Conservation (phyloP, 2,888 invertebrate species). For the Coenonympha arcania region DNA sequence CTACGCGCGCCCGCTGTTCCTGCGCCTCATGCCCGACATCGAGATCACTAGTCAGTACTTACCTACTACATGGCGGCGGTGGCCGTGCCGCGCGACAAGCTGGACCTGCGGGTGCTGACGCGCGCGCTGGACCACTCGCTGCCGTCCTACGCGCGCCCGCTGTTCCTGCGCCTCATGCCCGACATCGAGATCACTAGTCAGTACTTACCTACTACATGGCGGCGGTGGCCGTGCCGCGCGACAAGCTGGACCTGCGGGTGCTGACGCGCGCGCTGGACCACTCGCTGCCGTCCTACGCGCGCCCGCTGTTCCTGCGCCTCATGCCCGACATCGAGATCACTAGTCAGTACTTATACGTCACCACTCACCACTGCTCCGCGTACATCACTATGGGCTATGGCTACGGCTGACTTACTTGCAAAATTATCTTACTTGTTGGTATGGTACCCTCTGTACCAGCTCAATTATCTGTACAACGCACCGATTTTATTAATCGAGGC, state of each 20-base stretch:
- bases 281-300: conserved; percentile 87
- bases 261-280: conserved; percentile 49
- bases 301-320: conserved; percentile 90
- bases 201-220: conserved; percentile 89
- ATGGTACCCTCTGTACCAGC: too few relatives aligned
- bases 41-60: conserved; percentile 80
- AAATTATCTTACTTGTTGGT: too few relatives aligned
- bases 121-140: conserved; percentile 59
- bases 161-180: conserved; percentile 86
- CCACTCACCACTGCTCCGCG: too few relatives aligned
- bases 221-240: conserved; percentile 85
- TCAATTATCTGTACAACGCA: too few relatives aligned
- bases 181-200: conserved; percentile 84
- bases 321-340: conserved; percentile 85
- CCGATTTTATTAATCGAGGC: too few relatives aligned
- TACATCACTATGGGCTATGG: too few relatives aligned
- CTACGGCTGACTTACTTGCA: too few relatives aligned
- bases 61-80: conserved; percentile 96
- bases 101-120: conserved; percentile 74
- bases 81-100: conserved; percentile 80
- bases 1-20: conserved; percentile 92
- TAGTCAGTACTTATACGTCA: conserved; percentile 82
- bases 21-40: conserved; percentile 83
- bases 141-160: conserved; percentile 89
- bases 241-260: conserved; percentile 71